Conservation (phyloP, 2,888 invertebrate genomes). For the Arge pagana region DNA sequence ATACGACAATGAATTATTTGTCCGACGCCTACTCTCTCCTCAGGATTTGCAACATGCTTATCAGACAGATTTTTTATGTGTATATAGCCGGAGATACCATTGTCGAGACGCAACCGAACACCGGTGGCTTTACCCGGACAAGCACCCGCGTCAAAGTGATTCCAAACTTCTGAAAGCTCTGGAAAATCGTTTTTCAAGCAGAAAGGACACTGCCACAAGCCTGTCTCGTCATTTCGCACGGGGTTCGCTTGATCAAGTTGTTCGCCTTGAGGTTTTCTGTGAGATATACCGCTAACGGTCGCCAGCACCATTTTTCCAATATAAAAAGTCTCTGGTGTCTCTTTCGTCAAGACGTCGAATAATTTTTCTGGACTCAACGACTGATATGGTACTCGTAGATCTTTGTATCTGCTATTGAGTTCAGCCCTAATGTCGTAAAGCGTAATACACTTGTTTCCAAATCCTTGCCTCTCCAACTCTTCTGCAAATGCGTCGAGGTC, state of each 20-base stretch:
- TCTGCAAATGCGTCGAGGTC: constrained; percentile 98
- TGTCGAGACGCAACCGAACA: constrained; percentile 86
- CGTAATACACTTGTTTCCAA: constrained; percentile 90
- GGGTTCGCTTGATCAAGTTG: constrained; percentile 96
- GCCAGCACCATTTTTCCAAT: constrained; percentile 85
- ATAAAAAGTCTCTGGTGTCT: constrained; percentile 92
- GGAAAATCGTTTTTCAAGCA: constrained; percentile 95
- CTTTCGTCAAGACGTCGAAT: constrained; percentile 95
- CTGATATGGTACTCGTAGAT: constrained; percentile 77
- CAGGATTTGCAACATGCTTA: constrained; percentile 89
- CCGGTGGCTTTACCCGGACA: constrained; percentile 97
- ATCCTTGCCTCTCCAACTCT: constrained; percentile 88
- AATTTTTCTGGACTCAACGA: constrained; percentile 84
- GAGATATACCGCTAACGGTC: constrained; percentile 80
- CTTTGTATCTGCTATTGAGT: constrained; percentile 91
- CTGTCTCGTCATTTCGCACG: constrained; percentile 90
- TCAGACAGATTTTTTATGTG: constrained; percentile 93
- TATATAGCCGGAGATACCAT: constrained; percentile 90
- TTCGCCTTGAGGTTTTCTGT: constrained; percentile 88
- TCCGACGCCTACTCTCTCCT: constrained; percentile 84
- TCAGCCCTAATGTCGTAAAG: constrained; percentile 97
- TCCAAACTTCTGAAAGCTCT: constrained; percentile 96
- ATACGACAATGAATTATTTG: constrained; percentile 87
- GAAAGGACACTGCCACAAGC: constrained; percentile 97
- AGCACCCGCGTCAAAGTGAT: constrained; percentile 93